A percentile compares a stretch with the other conserved stretches of the same genome.
phyloP scores from a whole-genome alignment of 2,888 invertebrate genomes.

The Tenthredo mesomela region DNA sequence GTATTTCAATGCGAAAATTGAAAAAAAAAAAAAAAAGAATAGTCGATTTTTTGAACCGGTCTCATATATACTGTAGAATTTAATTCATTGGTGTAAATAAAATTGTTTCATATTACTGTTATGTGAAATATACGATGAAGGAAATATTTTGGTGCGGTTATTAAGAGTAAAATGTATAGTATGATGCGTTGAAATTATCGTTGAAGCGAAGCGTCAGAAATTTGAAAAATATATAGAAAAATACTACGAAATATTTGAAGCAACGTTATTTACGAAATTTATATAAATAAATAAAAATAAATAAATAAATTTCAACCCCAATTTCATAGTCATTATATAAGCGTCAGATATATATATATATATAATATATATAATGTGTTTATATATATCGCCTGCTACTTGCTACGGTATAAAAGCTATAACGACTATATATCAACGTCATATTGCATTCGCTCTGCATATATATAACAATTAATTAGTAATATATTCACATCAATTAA shows the following conservation, averaged over 20 bases:
- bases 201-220: background rate
- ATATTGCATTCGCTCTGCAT: conserved; percentile 13
- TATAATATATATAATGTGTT: background rate
- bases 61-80: background rate
- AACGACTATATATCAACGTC: conserved; percentile 17
- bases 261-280: background rate
- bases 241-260: background rate
- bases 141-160: too few relatives aligned
- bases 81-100: background rate
- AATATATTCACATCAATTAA: conserved; percentile 4
- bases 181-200: too few relatives aligned
- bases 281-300: too few relatives aligned
- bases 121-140: background rate
- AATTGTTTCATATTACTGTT: conserved; percentile 2
- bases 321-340: conserved; percentile 4
- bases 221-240: background rate
- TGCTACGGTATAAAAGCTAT: conserved; percentile 39
- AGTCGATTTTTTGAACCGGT: too few relatives aligned
- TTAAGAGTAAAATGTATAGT: too few relatives aligned
- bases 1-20: too few relatives aligned
- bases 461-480: conserved; percentile 5
- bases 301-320: background rate
- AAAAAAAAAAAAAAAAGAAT: too few relatives aligned
- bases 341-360: background rate
- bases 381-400: background rate